A percentile compares a stretch with the other conserved stretches of the same genome.
Evolutionary conservation across 2,113 vertebrate species (phyloP).

Genomic region (Pseudois nayaur): DNA sequence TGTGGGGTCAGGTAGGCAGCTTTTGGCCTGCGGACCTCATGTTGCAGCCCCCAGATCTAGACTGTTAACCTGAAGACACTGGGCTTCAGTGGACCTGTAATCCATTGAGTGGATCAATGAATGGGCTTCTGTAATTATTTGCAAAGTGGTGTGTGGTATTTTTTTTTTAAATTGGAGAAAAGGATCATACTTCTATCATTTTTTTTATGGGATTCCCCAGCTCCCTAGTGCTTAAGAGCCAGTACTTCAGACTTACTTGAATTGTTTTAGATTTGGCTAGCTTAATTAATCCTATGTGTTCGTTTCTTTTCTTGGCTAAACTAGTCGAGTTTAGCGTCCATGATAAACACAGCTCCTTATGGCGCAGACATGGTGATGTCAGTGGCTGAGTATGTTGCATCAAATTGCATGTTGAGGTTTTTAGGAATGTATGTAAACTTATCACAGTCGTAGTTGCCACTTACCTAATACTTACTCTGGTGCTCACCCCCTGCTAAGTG

Average conservation of each 20-base stretch:
- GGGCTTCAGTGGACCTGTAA: neutral
- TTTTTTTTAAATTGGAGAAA: neutral
- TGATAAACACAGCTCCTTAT: slow-evolving; percentile 24
- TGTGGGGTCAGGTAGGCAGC: neutral
- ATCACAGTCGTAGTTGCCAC: neutral
- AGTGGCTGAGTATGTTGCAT: slow-evolving; percentile 48
- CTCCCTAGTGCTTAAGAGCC: neutral
- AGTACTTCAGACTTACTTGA: neutral
- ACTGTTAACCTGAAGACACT: neutral
- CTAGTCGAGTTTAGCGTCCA: neutral
- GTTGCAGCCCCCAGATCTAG: neutral
- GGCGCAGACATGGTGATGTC: slow-evolving; percentile 34
- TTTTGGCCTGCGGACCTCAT: neutral
- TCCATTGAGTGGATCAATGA: neutral
- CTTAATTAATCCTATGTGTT: neutral
- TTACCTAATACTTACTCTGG: neutral
- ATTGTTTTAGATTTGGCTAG: neutral
- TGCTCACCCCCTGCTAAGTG: neutral
- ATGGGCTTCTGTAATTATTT: neutral
- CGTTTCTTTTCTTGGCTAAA: neutral
- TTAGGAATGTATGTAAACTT: neutral
- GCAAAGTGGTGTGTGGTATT: neutral
- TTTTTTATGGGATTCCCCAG: neutral
- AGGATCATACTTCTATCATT: neutral
- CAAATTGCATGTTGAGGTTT: slow-evolving; percentile 50